Conservation (phyloP, 2,888 invertebrate genomes). For the Aradus depressus region DNA sequence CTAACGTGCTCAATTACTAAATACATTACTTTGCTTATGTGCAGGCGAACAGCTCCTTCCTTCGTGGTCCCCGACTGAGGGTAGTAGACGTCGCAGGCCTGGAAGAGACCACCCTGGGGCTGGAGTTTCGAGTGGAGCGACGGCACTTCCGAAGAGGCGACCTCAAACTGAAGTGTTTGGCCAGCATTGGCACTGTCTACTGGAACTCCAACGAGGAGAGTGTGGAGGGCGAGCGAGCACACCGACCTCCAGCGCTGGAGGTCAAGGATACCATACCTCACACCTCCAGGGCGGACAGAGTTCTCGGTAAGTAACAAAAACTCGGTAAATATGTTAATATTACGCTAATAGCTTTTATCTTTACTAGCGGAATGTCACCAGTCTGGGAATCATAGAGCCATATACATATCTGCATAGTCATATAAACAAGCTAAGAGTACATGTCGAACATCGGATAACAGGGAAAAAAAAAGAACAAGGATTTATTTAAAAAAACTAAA, state of each 20-base stretch:
- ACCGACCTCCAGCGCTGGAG: constrained; percentile 61
- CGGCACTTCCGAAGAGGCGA: constrained; percentile 75
- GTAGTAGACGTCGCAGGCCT: constrained; percentile 50
- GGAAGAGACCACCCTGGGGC: constrained; percentile 62
- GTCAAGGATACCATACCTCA: constrained; percentile 48
- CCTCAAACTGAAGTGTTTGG: constrained; percentile 79
- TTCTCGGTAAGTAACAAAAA: constrained; percentile 56
- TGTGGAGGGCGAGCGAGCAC: constrained; percentile 59
- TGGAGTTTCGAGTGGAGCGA: constrained; percentile 68
- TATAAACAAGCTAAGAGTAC: too few relatives aligned
- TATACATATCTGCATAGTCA: too few relatives aligned
- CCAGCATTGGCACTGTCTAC: constrained; percentile 75
- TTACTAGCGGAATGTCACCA: too few relatives aligned
- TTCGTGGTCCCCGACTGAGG: constrained; percentile 41
- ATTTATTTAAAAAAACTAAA: too few relatives aligned
- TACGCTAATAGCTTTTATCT: too few relatives aligned
- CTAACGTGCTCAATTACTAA: too few relatives aligned
- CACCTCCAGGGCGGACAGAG: constrained; percentile 57
- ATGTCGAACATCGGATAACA: too few relatives aligned
- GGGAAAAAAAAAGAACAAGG: too few relatives aligned
- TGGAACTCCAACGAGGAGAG: constrained; percentile 81
- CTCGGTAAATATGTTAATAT: too few relatives aligned
- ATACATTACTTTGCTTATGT: constrained; percentile 12
- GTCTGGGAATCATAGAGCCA: too few relatives aligned
- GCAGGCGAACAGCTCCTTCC: constrained; percentile 30